Percentiles rank a stretch among this genome's conserved stretches.
Evolutionary conservation across 2,888 invertebrate species (phyloP).

Genomic region (Polymixis lichenea): DNA sequence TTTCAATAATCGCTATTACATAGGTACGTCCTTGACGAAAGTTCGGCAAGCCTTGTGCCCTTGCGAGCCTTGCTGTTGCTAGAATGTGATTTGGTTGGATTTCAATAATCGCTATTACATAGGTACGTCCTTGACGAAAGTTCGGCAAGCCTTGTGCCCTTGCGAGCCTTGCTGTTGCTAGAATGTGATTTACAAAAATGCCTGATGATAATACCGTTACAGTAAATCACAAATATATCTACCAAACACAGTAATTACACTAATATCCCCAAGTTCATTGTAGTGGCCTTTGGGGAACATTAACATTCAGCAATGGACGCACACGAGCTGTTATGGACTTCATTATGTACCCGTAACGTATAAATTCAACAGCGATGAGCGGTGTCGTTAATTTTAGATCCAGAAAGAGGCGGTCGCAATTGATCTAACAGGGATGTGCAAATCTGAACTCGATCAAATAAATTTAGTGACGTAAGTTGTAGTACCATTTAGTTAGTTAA

Average conservation of each 20-base stretch:
- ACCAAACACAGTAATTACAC: constrained; percentile 11
- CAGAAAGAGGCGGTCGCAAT: constrained; percentile 8
- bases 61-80: constrained; percentile 2
- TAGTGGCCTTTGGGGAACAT: constrained; percentile 16
- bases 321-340: constrained; percentile 10
- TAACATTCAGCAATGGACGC: constrained; percentile 13
- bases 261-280: constrained; percentile 25
- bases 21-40: constrained; percentile 8
- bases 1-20: constrained; percentile 23
- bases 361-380: constrained; percentile 11
- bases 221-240: constrained; percentile 4
- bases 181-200: constrained; percentile 13
- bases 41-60: constrained; percentile 8
- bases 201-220: background rate
- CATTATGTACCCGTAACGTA: constrained; percentile 28
- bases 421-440: constrained; percentile 30
- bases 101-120: constrained; percentile 21
- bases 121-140: constrained; percentile 11
- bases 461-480: constrained; percentile 68
- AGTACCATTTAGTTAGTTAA: constrained; percentile 73
- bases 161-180: constrained; percentile 3
- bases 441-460: constrained; percentile 48
- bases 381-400: constrained; percentile 12
- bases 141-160: constrained; percentile 5
- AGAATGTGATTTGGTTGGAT: constrained; percentile 5